These are phyloP conservation scores for Brevimyrus niger DNA, from an alignment of 2,113 vertebrate species.

Conservation along the genomic window DNA sequence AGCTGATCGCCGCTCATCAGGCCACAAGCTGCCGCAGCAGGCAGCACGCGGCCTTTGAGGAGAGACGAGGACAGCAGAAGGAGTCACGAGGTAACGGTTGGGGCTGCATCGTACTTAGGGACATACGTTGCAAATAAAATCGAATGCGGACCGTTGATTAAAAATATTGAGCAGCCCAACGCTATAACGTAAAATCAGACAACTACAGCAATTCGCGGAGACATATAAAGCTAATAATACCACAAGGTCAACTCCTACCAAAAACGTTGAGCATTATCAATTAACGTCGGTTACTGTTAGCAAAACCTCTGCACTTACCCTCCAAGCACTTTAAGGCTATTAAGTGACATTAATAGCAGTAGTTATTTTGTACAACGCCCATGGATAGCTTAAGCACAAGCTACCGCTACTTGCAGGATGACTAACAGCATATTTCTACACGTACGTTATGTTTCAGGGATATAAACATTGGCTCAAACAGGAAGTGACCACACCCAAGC, in stretches of 20 bases:
- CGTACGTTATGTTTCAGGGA: neutral
- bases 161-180: neutral
- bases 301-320: neutral
- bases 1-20: neutral
- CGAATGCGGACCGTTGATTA: neutral
- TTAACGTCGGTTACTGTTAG: neutral
- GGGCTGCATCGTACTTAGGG: neutral
- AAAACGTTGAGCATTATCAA: neutral
- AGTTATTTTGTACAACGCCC: neutral
- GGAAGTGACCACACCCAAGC: neutral
- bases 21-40: neutral
- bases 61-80: too few species aligned
- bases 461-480: neutral
- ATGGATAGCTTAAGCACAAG: neutral
- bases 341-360: neutral
- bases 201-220: neutral
- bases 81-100: neutral
- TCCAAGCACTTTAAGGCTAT: neutral
- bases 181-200: neutral
- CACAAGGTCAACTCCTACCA: neutral
- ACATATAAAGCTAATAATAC: neutral
- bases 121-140: neutral
- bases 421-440: neutral
- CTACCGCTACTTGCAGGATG: neutral
- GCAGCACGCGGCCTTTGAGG: neutral